Base-by-base conservation (phyloP, 2,113 vertebrate species). In the Eurypyga helias region DNA sequence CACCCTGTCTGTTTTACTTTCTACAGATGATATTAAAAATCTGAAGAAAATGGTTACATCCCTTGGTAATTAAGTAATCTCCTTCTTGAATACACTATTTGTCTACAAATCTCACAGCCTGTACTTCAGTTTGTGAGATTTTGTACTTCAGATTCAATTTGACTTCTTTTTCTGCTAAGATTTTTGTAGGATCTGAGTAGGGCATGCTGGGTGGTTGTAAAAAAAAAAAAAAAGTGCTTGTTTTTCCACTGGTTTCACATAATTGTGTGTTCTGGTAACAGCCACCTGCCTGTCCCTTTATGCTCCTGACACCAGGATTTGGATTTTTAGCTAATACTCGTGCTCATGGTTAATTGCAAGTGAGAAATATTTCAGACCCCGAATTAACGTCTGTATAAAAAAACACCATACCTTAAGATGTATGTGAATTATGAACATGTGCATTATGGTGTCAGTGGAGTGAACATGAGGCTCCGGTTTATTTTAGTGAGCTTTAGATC, bases 31-130 rank as follows among this genome's bases (percentile, higher is more conserved):
- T 54, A 80, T 94, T 33, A 90, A 96, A 91, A 90, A 55, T 73
- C 36, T 83, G 54, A 77, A 70, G 54, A 86, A 88, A 73, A 45
- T 49, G n/a, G n/a, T 52, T 87, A 31, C 14, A 29, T 91, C 24
- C n/a, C 73, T 57, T 90, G 67, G 52, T 41, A 91, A 80, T 73
- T 57, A 90, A 96, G 73, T 86, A 43, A 43, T 93, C 93, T 92
- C 36, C 33, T 88, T 92, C 46, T 83, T 73, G 28, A 87, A 62
- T 86, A 70, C 26, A 13, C 71, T 90, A 3, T 87, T 87, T 94
- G 36, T 77, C 75, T 83, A 31, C 34, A 73, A 73, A 66, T 83
- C 45, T 75, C 23, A 20, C 41, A 69, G 69, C 26, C 26, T 2
- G 2, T 58, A 62, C 71, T 69, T 90, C n/a, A 77, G 2, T 73